Evolutionary conservation across 2,113 vertebrate genomes (phyloP).

Genomic region (Aldabrachelys gigantea): DNA sequence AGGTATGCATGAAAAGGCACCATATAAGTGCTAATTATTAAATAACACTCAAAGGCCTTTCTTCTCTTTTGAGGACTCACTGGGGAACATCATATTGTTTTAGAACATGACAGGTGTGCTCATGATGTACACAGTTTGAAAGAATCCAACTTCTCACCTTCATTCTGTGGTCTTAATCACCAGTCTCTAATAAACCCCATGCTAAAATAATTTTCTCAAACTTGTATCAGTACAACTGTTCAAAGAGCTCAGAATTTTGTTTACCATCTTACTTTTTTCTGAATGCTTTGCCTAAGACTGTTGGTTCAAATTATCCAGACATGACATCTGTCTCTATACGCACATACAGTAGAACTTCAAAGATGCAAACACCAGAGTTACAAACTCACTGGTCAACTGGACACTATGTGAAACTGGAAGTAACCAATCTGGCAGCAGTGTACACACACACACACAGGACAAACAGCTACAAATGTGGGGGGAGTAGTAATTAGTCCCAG

Average conservation of each 20-base stretch:
- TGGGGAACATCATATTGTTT: background rate
- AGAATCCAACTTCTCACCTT: background rate
- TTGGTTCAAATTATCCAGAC: conserved; percentile 15
- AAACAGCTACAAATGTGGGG: too few relatives aligned
- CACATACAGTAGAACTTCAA: background rate
- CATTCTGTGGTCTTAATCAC: background rate
- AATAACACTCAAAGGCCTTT: background rate
- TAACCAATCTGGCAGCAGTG: too few relatives aligned
- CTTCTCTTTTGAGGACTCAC: background rate
- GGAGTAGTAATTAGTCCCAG: too few relatives aligned
- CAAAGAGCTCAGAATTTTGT: background rate
- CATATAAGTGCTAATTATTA: background rate
- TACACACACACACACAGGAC: too few relatives aligned
- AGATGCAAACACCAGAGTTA: too few relatives aligned
- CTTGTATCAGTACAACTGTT: conserved; percentile 3
- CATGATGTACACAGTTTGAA: background rate
- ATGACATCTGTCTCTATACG: background rate
- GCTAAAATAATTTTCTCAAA: background rate
- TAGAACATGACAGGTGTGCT: background rate
- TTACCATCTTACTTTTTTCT: conserved; percentile 29
- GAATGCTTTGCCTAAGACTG: conserved; percentile 17
- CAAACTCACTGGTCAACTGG: too few relatives aligned
- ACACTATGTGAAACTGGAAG: too few relatives aligned
- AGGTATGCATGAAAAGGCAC: background rate
- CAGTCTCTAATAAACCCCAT: conserved; percentile 18